phyloP scores from a whole-genome alignment of 2,797 vertebrate species.

The Lates japonicus region DNA sequence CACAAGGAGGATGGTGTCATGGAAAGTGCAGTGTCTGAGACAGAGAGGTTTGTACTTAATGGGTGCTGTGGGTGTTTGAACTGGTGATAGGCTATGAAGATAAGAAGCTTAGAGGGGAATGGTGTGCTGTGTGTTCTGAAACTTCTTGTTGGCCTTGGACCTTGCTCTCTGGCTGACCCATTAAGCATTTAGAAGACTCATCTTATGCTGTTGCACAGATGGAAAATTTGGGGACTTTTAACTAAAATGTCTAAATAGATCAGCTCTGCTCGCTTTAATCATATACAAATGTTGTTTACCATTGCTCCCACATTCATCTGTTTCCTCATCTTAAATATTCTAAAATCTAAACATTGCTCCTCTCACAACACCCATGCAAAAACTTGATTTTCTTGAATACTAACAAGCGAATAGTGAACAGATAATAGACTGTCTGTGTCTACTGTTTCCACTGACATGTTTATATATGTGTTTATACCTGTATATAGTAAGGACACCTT shows the following conservation, averaged over 20 bases:
- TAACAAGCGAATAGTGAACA: background rate
- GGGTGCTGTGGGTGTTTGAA: conserved; percentile 36
- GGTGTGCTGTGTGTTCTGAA: conserved; percentile 29
- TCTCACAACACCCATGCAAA: background rate
- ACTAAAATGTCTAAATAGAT: too few relatives aligned
- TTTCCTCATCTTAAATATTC: background rate
- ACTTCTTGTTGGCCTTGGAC: conserved; percentile 24
- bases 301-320: background rate
- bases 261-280: too few relatives aligned
- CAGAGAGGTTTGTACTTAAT: conserved; percentile 19
- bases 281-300: too few relatives aligned
- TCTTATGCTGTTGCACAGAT: background rate
- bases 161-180: conserved; percentile 23
- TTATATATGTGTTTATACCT: background rate
- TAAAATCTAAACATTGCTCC: background rate
- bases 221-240: background rate
- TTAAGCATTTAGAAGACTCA: background rate
- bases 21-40: background rate
- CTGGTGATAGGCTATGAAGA: conserved; percentile 28
- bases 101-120: conserved; percentile 55
- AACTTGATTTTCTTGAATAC: background rate
- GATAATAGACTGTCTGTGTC: background rate
- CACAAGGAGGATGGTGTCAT: background rate
- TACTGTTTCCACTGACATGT: background rate
- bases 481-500: background rate